Evolutionary conservation across 2,797 vertebrate genomes (phyloP), one percentile per base, ranked within the genome.

Genomic region (Acanthurus leucopareius): DNA sequence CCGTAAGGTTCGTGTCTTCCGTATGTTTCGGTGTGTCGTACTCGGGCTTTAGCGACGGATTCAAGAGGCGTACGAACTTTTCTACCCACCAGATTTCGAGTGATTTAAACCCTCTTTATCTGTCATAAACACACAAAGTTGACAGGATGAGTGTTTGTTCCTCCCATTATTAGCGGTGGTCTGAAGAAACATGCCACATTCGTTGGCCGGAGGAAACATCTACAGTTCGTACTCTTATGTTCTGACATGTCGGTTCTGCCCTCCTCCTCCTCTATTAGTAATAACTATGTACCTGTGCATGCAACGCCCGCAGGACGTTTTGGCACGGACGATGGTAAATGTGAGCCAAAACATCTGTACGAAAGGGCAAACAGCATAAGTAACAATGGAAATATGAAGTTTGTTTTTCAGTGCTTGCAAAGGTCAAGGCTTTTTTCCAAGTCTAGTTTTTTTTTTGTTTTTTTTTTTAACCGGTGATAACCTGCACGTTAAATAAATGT

Each of bases 161-260:
- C 9, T 13, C 9, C 32, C 2, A 10, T 47, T 57, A 35, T 56
- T 19, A 59, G 25, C 32, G 1, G 54, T 52, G 63, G 49, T 69
- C 16, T 45, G 58, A 57, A 38, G 45, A 47, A 25, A 25, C 7
- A 22, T 32, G 35, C 10, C 17, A 44, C n/a, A 51, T 58, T 59
- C 68, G 42, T 48, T 25, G 32, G 16, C 48, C 22, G 14, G 6
- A 40, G 59, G 48, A 75, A 54, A 64, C 28, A 19, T 74, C 54
- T n/a, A 42, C 2, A 20, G 9, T 28, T 80, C 35, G 11, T 48
- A 14, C 10, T 2, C 38, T 4, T 67, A 3, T 22, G 75, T 28
- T 73, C 54, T 13, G 52, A 47, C 78, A 54, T 51, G 83, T 48
- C 28, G 10, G 68, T 20, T 48, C 61, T 42, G 49, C 60, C 48